Evolutionary conservation across 1,140 invertebrate genomes (phyloP).

Genomic region (Drosophila punjabiensis): DNA sequence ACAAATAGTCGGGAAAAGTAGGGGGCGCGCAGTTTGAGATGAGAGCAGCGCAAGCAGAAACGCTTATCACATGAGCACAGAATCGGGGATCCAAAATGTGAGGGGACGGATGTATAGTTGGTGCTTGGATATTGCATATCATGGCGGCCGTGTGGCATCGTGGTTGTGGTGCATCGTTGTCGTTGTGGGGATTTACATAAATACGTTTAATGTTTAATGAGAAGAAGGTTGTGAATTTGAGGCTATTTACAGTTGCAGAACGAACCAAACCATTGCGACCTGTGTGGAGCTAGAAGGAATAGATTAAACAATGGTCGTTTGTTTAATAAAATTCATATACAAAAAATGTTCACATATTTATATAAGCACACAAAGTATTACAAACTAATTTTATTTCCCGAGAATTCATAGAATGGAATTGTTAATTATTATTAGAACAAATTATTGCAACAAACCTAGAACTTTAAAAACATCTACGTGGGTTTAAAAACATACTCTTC

Average conservation of each 20-base stretch:
- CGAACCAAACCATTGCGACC: conserved; percentile 53
- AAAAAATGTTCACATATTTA: no score
- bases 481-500: no score
- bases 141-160: conserved; percentile 40
- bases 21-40: conserved; percentile 50
- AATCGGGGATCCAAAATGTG: conserved; percentile 37
- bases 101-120: conserved; percentile 13
- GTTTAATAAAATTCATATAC: not conserved
- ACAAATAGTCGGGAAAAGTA: conserved; percentile 46
- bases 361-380: no score
- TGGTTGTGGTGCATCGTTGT: conserved; percentile 36
- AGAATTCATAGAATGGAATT: no score
- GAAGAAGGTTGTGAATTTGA: conserved; percentile 68
- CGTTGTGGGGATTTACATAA: conserved; percentile 62
- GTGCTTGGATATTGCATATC: conserved; percentile 23
- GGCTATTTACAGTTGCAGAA: conserved; percentile 79
- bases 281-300: conserved; percentile 6
- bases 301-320: not conserved
- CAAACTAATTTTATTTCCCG: no score
- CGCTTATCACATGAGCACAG: conserved; percentile 76
- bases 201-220: conserved; percentile 81
- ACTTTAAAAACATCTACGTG: no score
- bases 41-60: conserved; percentile 71
- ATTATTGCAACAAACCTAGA: no score
- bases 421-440: no score